Evolutionary conservation across 2,797 vertebrate genomes (phyloP), one percentile per base, ranked within the genome.

Genomic region (Lithobates pipiens): DNA sequence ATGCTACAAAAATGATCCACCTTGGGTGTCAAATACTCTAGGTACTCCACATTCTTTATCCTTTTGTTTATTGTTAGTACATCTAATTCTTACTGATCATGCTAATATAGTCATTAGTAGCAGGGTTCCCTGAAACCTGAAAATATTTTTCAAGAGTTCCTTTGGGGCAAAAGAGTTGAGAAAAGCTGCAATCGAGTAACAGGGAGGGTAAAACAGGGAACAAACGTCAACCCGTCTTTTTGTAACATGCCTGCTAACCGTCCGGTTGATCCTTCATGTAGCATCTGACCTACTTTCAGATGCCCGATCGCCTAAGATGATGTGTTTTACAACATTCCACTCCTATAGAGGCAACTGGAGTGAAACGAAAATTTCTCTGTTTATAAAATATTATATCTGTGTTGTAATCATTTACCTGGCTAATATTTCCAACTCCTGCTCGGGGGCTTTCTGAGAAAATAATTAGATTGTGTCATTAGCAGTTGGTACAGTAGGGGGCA

Each of bases 341-440:
- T 68, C 39, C 21, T 57, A 32, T 50, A 50, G 29, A 46, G n/a
- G 68, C 42, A 79, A 27, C 44, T 67, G 80, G 61, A 83, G 80
- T 21, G 80, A 42, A 83, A 87, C 85, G 54, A 68, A 79, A 72
- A 78, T 72, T 83, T 79, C 65, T 61, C 29, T 78, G 79, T 79
- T 87, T 83, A 87, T 87, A 87, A 87, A 87, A 87, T 87, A 87
- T 85, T 68, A 87, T 87, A 83, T 87, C 76, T 74, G 76, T 10
- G 27, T 69, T 83, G 76, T 73, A 87, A 87, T 87, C 80, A 87
- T 87, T 87, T 74, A 87, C 85, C 50, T 34, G 70, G 80, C 69
- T 73, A 75, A 79, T 79, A 75, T 87, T 54, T 78, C 18, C 57
- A 87, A 78, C 23, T 78, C n/a, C 79, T 39, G 85, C 85, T 87